Conservation (phyloP, 2,888 invertebrate species). For the Drosophila neonasuta region DNA sequence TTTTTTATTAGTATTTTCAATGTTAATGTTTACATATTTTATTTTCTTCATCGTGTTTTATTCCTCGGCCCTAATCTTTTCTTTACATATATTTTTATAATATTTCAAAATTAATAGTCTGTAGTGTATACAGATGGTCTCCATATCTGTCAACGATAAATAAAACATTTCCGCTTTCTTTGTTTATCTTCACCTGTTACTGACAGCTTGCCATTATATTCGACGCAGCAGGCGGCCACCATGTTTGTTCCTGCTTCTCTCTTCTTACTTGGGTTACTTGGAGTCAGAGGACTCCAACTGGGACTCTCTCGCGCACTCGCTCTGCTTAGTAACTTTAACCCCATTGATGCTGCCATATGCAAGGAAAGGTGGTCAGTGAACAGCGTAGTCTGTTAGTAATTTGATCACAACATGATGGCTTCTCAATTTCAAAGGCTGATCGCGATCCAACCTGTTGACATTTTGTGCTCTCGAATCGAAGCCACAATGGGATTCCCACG, state of each 20-base stretch:
- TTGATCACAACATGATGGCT: slow-evolving; percentile 55
- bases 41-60: too few relatives aligned
- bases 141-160: slow-evolving; percentile 5
- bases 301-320: slow-evolving; percentile 6
- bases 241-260: slow-evolving; percentile 47
- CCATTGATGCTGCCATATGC: slow-evolving; percentile 42
- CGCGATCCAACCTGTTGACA: slow-evolving; percentile 62
- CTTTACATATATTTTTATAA: too few relatives aligned
- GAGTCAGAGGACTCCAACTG: not conserved
- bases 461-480: slow-evolving; percentile 6
- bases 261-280: not conserved
- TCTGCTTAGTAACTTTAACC: not conserved
- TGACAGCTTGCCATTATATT: slow-evolving; percentile 71
- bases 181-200: slow-evolving; percentile 70
- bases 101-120: too few relatives aligned
- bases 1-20: too few relatives aligned
- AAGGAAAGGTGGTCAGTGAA: not conserved
- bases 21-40: too few relatives aligned
- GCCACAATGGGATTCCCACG: slow-evolving; percentile 58
- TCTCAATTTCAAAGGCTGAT: slow-evolving; percentile 17
- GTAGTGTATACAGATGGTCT: slow-evolving; percentile 24
- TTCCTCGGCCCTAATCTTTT: too few relatives aligned
- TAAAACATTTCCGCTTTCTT: not conserved
- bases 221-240: slow-evolving; percentile 65
- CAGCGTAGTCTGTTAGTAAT: slow-evolving; percentile 61